Conservation (phyloP, 2,113 vertebrate species). For the Charina bottae region DNA sequence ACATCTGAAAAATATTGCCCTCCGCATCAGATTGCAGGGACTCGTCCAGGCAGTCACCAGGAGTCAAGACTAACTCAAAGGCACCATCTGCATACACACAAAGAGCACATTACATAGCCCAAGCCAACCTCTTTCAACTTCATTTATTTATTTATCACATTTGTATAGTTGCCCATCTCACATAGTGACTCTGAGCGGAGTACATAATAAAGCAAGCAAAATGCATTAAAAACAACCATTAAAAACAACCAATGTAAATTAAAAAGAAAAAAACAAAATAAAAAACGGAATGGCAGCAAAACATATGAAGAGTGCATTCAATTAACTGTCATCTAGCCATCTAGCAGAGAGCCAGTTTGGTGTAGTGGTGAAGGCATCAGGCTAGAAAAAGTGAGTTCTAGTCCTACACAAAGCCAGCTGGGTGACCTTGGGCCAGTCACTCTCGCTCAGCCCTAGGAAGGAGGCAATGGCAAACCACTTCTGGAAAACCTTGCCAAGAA, state of each 20-base stretch:
- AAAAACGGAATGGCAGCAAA: not conserved
- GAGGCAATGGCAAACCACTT: too few species aligned
- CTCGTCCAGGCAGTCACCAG: not conserved
- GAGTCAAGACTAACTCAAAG: not conserved
- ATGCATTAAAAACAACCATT: not conserved
- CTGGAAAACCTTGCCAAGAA: too few species aligned
- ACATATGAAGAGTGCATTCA: not conserved
- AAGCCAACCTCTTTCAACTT: not conserved
- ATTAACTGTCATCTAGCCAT: not conserved
- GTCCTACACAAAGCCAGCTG: too few species aligned
- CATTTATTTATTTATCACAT: not conserved
- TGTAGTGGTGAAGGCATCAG: too few species aligned
- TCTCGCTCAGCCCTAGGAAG: too few species aligned
- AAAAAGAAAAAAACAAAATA: not conserved
- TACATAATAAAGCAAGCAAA: not conserved
- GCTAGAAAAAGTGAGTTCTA: too few species aligned
- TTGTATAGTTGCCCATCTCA: not conserved
- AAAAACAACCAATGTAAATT: not conserved
- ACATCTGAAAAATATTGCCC: not conserved
- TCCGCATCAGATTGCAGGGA: not conserved
- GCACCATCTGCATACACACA: not conserved
- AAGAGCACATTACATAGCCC: not conserved
- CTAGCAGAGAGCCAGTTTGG: not conserved
- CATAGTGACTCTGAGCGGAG: not conserved
- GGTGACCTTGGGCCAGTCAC: too few species aligned